These are phyloP conservation scores for Heliconius hermathena DNA, from an alignment of 1,140 invertebrate genomes.

Conservation along the genomic window DNA sequence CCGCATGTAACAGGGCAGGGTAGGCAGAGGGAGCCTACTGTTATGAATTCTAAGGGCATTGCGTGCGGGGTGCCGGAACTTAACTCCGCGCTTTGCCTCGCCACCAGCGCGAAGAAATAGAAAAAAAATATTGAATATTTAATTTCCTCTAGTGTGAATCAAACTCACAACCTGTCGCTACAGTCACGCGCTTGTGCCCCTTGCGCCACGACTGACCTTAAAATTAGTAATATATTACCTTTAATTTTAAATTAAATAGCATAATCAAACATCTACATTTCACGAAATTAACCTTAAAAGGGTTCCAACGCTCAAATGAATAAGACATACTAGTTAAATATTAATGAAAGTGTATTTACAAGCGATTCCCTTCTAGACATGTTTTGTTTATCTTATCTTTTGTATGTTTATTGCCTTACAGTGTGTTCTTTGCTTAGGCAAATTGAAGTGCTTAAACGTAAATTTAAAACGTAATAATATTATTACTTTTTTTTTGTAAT, in stretches of 20 bases:
- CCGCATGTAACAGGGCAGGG: no score
- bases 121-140: no score
- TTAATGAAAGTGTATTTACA: not conserved
- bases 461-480: not conserved
- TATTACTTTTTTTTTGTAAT: not conserved
- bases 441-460: not conserved
- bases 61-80: no score
- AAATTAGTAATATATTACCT: no score
- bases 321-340: not conserved
- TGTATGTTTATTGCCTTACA: not conserved
- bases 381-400: slow-evolving; percentile 14
- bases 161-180: no score
- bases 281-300: not conserved
- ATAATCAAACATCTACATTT: not conserved
- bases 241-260: not conserved
- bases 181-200: no score
- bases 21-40: no score
- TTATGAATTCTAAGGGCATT: no score
- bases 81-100: no score
- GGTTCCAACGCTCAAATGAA: not conserved
- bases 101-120: no score
- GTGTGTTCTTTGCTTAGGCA: not conserved
- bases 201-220: no score
- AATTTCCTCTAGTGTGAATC: no score
- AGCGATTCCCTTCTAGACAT: slow-evolving; percentile 2